Base-by-base conservation (phyloP, 2,113 vertebrate species). In the Centropristis striata region DNA sequence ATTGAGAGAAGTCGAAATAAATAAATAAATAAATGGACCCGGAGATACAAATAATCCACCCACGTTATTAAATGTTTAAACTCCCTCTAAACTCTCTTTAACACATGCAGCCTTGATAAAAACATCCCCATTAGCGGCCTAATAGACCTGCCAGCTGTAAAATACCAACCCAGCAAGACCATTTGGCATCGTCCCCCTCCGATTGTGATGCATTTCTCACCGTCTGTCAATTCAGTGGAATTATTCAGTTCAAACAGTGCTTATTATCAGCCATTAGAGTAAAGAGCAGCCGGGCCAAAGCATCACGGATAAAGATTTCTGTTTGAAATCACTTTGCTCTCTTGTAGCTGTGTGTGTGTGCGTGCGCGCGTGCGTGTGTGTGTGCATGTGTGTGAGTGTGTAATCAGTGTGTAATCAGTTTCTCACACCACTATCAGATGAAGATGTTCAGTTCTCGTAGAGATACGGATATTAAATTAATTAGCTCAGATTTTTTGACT, bases 171-270 rank as follows among this genome's bases (percentile, higher is more conserved):
- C 39, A 28, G 54, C 36, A 15, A 20, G 42, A 50, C 11, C 53
- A 28, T 54, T 74, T 61, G 70, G 57, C 60, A 37, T 76, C 2
- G 11, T 32, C 36, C 18, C 21, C 25, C 57, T 54, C 39, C 46
- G n/a, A 66, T 8, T 32, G 44, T 10, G 0, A 21, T 27, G n/a
- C 51, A 47, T 67, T 63, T 41, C 60, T 50, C 59, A 27, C n/a
- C 13, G 2, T 69, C 65, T 58, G 58, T 72, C 75, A 58, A 13
- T 70, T 71, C 50, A 37, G 50, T 12, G 36, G 4, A 59, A 65
- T 59, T 49, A 66, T 67, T 49, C 71, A 44, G 51, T 28, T 65
- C 21, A 65, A 76, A 74, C 64, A 49, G 47, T 37, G 32, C 41
- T 66, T 39, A 57, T 72, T 61, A 41, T 39, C 14, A 32, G n/a